Evolutionary conservation across 2,888 invertebrate species (phyloP).

Genomic region (Agriotes lineatus): DNA sequence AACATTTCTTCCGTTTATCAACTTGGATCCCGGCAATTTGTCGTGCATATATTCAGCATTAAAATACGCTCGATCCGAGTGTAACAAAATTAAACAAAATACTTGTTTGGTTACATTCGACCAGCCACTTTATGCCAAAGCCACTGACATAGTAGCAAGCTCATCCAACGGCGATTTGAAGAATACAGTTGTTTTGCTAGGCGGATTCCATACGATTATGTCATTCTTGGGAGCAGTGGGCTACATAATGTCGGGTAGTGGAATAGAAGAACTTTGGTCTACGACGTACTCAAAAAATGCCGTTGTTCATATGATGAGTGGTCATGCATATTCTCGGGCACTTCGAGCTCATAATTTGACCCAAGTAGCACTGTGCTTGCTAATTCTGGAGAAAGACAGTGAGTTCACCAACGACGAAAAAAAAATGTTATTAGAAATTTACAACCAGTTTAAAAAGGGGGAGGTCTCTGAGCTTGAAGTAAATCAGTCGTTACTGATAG

Average conservation of each 20-base stretch:
- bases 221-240: slow-evolving; percentile 11
- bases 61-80: slow-evolving; percentile 8
- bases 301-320: slow-evolving; percentile 15
- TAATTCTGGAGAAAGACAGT: slow-evolving; percentile 12
- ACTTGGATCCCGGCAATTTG: slow-evolving; percentile 19
- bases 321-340: slow-evolving; percentile 15
- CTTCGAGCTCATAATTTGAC: slow-evolving; percentile 11
- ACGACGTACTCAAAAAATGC: slow-evolving; percentile 11
- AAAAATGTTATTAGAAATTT: slow-evolving; percentile 11
- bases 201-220: slow-evolving; percentile 14
- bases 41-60: slow-evolving; percentile 14
- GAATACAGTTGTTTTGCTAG: slow-evolving; percentile 9
- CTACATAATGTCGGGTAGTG: slow-evolving; percentile 13
- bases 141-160: slow-evolving; percentile 8
- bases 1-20: slow-evolving; percentile 11
- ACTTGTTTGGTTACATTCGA: slow-evolving; percentile 3
- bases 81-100: slow-evolving; percentile 10
- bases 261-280: slow-evolving; percentile 11
- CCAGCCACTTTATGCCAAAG: slow-evolving; percentile 11
- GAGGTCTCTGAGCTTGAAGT: slow-evolving; percentile 17
- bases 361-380: slow-evolving; percentile 9
- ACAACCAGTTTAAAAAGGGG: slow-evolving; percentile 6
- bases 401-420: slow-evolving; percentile 6
- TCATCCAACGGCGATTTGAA: slow-evolving; percentile 11
- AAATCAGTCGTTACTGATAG: slow-evolving; percentile 2